Evolutionary conservation across 2,113 vertebrate species (phyloP).

Genomic region (Asarcornis scutulata): DNA sequence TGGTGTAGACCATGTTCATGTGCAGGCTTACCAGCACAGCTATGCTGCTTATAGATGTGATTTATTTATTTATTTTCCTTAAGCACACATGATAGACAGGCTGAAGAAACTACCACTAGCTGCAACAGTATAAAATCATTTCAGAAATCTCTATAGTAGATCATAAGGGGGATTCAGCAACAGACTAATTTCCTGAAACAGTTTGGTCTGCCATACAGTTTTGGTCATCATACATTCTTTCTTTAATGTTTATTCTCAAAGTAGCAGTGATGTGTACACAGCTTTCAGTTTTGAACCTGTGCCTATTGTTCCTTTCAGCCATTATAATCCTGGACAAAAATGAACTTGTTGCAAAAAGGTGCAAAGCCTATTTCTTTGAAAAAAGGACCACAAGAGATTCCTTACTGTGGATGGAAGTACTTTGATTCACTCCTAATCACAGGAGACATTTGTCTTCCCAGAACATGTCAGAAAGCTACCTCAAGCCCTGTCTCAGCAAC

Average conservation of each 20-base stretch:
- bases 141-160: not conserved
- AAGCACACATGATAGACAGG: not conserved
- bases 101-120: not conserved
- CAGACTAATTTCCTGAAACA: not conserved
- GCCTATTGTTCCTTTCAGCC: not conserved
- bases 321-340: not conserved
- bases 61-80: not conserved
- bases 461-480: not conserved
- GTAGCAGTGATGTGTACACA: not conserved
- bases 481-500: not conserved
- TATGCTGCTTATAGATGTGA: not conserved
- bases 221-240: too few species aligned
- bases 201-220: too few species aligned
- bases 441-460: not conserved
- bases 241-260: too few species aligned
- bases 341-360: not conserved
- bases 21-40: not conserved
- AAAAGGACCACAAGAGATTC: not conserved
- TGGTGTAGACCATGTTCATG: not conserved
- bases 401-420: not conserved
- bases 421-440: not conserved
- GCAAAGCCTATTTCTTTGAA: not conserved
- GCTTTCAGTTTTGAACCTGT: not conserved
- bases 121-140: not conserved
- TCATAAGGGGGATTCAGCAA: not conserved